Base-by-base conservation (phyloP, 2,888 invertebrate species). In the Tanytarsus gracilentus region DNA sequence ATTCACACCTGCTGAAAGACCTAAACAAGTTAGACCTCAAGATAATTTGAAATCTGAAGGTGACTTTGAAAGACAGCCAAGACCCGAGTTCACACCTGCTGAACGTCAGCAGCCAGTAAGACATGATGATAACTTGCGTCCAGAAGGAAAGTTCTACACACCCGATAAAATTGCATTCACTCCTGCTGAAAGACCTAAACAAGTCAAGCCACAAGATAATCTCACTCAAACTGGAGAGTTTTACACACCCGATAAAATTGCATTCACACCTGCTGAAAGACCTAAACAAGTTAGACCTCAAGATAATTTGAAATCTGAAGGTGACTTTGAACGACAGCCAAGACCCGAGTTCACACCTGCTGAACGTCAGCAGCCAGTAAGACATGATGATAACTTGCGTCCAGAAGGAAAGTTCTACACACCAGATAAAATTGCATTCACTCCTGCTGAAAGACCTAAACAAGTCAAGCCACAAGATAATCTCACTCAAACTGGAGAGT, bases 141-240 rank as follows among this genome's bases (percentile, higher is more conserved):
- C 76, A 8, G 77, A 77, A 65, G 77, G 77, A 1, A 70, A 70
- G 16, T 76, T 77, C 59, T 72, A 74, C 11, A 66, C 72, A 27
- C 78, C 75, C 9, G 74, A 74, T 16, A 69, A 69, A 39, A 68
- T 71, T 3, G 67, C 68, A 58, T 71, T 67, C 65, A 64, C 65
- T 2, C 74, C 76, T n/a, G 73, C 70, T 7, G 77, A 77, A 64
- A 68, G 76, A n/a, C 74, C 70, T 1, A 66, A 67, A 25, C 70
- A 67, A 2, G 72, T 68, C 1, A 74, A 70, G 62, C 79, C 74
- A 1, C 68, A 74, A 61, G 79, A 80, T 64, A 79, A 79, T 65
- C 68, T 81, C 0, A 68, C 69, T 21, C 77, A 79, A 1, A 80
- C 81, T 67, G 81, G 81, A n/a, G 75, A 77, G 0, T 78, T 78